Conservation (phyloP, 1,140 invertebrate genomes). For the Heterodera schachtii region DNA sequence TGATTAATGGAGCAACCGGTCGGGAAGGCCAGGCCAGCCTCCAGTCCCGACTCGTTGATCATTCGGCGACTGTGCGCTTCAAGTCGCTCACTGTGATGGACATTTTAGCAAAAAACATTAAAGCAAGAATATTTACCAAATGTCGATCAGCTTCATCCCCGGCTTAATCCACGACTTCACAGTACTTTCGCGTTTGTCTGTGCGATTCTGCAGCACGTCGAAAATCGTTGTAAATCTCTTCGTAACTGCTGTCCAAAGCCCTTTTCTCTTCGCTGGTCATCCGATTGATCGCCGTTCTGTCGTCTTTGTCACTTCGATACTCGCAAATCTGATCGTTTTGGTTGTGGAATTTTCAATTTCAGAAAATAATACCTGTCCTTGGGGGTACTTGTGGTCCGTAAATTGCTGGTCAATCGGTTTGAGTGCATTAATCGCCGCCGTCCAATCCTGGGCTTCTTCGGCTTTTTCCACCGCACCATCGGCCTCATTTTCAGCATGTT, state of each 20-base stretch:
- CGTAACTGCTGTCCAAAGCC: conserved; percentile 70
- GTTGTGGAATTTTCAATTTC: neutral
- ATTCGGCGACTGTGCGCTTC: conserved; percentile 86
- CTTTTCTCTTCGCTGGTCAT: conserved; percentile 84
- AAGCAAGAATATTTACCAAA: conserved; percentile 72
- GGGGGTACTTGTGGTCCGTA: conserved; percentile 46
- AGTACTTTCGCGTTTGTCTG: conserved; percentile 84
- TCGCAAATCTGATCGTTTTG: conserved; percentile 45
- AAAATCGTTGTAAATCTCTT: conserved; percentile 87
- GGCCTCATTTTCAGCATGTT: conserved; percentile 15
- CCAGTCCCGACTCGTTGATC: conserved; percentile 90
- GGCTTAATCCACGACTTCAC: conserved; percentile 90
- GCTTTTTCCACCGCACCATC: neutral
- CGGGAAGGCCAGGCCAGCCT: conserved; percentile 95
- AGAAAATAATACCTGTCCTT: conserved; percentile 34
- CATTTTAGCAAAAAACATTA: conserved; percentile 34
- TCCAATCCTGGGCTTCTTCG: conserved; percentile 29
- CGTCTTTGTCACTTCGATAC: conserved; percentile 52
- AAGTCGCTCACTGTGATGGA: conserved; percentile 77
- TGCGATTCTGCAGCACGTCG: conserved; percentile 94
- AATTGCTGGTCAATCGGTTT: conserved; percentile 59
- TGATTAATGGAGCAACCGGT: conserved; percentile 98
- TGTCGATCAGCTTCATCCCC: conserved; percentile 98
- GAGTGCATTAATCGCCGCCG: conserved; percentile 42
- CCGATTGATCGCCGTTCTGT: conserved; percentile 57